These are phyloP conservation scores for Scrobipalpa atriplicella DNA, from an alignment of 2,888 invertebrate species.

Conservation along the genomic window DNA sequence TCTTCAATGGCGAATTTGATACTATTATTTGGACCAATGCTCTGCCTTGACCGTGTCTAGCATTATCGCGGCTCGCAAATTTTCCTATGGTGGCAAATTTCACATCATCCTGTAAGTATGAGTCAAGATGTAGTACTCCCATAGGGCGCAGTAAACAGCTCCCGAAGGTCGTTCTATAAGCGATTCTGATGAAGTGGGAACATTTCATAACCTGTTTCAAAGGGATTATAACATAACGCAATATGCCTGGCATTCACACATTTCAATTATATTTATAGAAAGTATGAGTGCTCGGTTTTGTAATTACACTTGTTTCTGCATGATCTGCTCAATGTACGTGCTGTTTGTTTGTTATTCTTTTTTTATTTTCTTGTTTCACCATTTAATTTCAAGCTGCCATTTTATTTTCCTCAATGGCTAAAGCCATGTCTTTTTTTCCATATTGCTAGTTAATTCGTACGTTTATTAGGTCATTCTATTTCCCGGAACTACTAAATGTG, in stretches of 20 bases:
- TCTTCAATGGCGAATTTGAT: too few species aligned
- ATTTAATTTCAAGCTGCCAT: neutral
- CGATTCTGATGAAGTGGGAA: slow-evolving; percentile 20
- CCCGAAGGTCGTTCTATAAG: slow-evolving; percentile 24
- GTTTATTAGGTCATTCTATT: too few species aligned
- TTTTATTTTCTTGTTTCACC: neutral
- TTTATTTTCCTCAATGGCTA: too few species aligned
- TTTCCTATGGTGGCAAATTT: too few species aligned
- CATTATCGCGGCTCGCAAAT: too few species aligned
- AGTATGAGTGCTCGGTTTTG: slow-evolving; percentile 1
- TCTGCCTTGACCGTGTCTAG: too few species aligned
- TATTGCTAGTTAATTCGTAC: too few species aligned
- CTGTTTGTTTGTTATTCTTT: neutral
- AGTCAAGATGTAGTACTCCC: slow-evolving; percentile 13
- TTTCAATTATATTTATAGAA: slow-evolving; percentile 9
- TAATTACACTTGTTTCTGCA: slow-evolving; percentile 1
- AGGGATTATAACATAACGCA: slow-evolving; percentile 11
- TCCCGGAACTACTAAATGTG: neutral
- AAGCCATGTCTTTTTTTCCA: too few species aligned
- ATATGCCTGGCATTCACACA: slow-evolving; percentile 10
- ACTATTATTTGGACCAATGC: too few species aligned
- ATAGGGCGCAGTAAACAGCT: slow-evolving; percentile 20
- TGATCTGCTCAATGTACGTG: neutral
- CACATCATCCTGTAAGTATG: slow-evolving; percentile 36
- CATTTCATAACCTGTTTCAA: slow-evolving; percentile 20